Base-by-base conservation (phyloP, 1,140 invertebrate species). In the Bombus waltoni region DNA sequence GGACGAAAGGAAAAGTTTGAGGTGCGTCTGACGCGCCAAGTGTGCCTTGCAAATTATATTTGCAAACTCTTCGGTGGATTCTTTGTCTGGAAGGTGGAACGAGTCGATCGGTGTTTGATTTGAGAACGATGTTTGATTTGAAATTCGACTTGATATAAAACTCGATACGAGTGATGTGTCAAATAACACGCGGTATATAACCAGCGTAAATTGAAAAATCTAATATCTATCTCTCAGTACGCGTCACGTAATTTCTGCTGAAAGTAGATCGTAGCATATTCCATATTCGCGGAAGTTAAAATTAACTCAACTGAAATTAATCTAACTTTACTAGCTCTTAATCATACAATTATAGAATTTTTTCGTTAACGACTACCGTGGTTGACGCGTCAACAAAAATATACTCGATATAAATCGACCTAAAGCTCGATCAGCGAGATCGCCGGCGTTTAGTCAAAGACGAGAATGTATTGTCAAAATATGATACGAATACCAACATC, bases 1-100 rank as follows among this genome's bases (percentile, higher is more conserved):
- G 25, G 57, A 83, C 85, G 85, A 90, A 84, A 90, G 88, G 73
- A 82, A 87, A 85, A 90, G 88, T 76, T 18, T 9, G 72, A 62
- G 62, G 25, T 35, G 74, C 15, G 84, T 18, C 25, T 11, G 28
- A 40, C 25, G n/a, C 42, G 65, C 13, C 59, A 44, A 35, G 68
- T 59, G 79, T 47, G 38, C 53, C 79, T 57, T 15, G 66, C 28
- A 22, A 57, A 72, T 80, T 80, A 79, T 79, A 44, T 38, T 44
- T 79, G 59, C 38, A 66, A 79, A 44, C n/a, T 25, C 28, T 15
- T 22, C n/a, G 10, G n/a, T 53, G 44, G 42, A 74, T 74, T 47
- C 42, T 53, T 74, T 28, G 44, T 74, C 42, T 44, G 15, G 42
- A 25, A 25, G 72, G 35, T 40, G 35, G 10, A 38, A 59, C 22